Conservation (phyloP, 2,113 vertebrate genomes). For the Amphiprion percula region DNA sequence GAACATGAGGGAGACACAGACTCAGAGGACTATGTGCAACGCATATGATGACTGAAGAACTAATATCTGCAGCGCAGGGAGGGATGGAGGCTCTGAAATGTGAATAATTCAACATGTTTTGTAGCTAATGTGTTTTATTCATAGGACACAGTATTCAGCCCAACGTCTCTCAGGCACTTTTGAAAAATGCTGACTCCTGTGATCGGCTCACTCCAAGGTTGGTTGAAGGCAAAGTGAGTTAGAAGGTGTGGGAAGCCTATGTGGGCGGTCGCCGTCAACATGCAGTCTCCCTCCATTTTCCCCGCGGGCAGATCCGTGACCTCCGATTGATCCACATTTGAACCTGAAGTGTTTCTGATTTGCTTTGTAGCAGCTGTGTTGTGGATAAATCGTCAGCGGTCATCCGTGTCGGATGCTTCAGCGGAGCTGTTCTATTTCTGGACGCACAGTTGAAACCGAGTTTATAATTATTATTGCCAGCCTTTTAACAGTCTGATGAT, state of each 20-base stretch:
- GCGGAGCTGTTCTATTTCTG: slow-evolving; percentile 47
- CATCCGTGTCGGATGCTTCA: slow-evolving; percentile 30
- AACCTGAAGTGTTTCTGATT: slow-evolving; percentile 28
- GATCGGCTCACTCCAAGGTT: slow-evolving; percentile 70
- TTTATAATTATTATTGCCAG: slow-evolving; percentile 46
- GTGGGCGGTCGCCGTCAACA: slow-evolving; percentile 57
- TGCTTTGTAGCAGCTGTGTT: neutral
- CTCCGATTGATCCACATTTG: slow-evolving; percentile 50
- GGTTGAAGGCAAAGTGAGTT: slow-evolving; percentile 39
- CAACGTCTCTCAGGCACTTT: slow-evolving; percentile 77
- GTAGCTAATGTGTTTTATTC: slow-evolving; percentile 88
- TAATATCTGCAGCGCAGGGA: slow-evolving; percentile 76
- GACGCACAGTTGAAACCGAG: slow-evolving; percentile 35
- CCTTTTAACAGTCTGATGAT: slow-evolving; percentile 57
- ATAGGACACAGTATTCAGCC: slow-evolving; percentile 85
- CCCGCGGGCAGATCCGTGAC: slow-evolving; percentile 33
- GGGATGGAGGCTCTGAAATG: slow-evolving; percentile 71
- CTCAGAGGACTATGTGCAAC: slow-evolving; percentile 70
- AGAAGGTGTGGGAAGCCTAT: slow-evolving; percentile 19
- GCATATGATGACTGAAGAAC: slow-evolving; percentile 68
- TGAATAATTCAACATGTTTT: slow-evolving; percentile 89
- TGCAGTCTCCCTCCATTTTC: slow-evolving; percentile 23
- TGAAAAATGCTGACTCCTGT: slow-evolving; percentile 77
- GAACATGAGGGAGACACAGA: slow-evolving; percentile 52
- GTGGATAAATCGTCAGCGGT: slow-evolving; percentile 3